Percentiles rank a stretch among this genome's conserved stretches.
These are phyloP conservation scores for Tenebrosternarchus preto DNA, from an alignment of 2,113 vertebrate species.

Conservation along the genomic window DNA sequence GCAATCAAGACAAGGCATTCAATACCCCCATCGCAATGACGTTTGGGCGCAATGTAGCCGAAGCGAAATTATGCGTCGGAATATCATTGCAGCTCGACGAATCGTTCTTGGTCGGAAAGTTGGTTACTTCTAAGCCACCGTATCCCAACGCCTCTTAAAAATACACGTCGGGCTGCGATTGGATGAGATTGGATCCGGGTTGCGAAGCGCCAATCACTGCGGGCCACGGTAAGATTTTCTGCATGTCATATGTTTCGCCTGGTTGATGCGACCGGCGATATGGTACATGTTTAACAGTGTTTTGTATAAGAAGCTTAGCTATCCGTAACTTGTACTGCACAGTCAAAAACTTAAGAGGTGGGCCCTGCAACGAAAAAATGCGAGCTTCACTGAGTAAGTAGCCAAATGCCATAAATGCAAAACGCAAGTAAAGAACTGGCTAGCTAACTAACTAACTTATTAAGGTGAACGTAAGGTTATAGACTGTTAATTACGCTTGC, in stretches of 20 bases:
- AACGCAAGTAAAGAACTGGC: too few relatives aligned
- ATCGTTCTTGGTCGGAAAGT: slow-evolving; percentile 65
- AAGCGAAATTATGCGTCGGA: not conserved
- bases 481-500: not conserved
- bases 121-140: slow-evolving; percentile 39
- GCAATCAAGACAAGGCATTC: too few relatives aligned
- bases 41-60: not conserved
- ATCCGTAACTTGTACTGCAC: too few relatives aligned
- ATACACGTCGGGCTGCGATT: slow-evolving; percentile 48
- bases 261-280: too few relatives aligned
- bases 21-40: too few relatives aligned
- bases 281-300: too few relatives aligned
- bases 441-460: fast-evolving
- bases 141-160: slow-evolving; percentile 8
- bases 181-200: slow-evolving; percentile 24
- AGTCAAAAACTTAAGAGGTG: too few relatives aligned
- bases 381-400: slow-evolving; percentile 43
- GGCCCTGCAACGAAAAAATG: slow-evolving; percentile 20
- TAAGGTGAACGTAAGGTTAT: too few relatives aligned
- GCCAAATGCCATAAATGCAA: too few relatives aligned
- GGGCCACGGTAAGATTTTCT: slow-evolving; percentile 51
- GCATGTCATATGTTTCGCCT: not conserved
- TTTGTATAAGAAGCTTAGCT: too few relatives aligned
- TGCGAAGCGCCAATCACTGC: slow-evolving; percentile 42
- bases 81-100: not conserved